phyloP scores from a whole-genome alignment of 1,140 invertebrate genomes.

The Trinorchestia longiramus region DNA sequence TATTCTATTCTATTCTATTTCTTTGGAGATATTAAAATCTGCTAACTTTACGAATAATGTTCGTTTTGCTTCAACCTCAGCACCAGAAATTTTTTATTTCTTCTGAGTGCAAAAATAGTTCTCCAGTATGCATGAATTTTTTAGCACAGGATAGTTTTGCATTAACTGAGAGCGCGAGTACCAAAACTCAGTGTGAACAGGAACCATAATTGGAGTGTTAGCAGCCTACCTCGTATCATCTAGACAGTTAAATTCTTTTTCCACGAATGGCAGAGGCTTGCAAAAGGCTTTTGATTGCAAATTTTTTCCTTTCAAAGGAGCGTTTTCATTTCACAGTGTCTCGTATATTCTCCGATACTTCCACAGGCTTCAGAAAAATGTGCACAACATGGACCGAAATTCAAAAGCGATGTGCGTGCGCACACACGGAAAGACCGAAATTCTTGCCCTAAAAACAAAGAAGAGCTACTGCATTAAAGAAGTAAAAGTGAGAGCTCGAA shows the following conservation, averaged over 20 bases:
- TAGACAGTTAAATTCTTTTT: neutral
- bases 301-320: neutral
- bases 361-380: neutral
- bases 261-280: neutral
- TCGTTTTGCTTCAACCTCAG: no score
- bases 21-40: no score
- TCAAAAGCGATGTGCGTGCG: neutral
- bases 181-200: neutral
- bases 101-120: no score
- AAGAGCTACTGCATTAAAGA: neutral
- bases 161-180: no score
- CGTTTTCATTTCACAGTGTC: conserved; percentile 16
- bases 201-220: neutral
- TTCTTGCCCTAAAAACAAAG: neutral
- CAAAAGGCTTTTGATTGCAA: neutral
- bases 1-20: no score
- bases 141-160: no score
- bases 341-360: conserved; percentile 31
- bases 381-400: neutral
- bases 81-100: no score
- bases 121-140: no score
- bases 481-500: neutral
- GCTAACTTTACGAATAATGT: no score
- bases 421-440: neutral
- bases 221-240: neutral